These are phyloP conservation scores for Oostethus manadensis DNA, from an alignment of 2,113 vertebrate genomes.

Conservation along the genomic window DNA sequence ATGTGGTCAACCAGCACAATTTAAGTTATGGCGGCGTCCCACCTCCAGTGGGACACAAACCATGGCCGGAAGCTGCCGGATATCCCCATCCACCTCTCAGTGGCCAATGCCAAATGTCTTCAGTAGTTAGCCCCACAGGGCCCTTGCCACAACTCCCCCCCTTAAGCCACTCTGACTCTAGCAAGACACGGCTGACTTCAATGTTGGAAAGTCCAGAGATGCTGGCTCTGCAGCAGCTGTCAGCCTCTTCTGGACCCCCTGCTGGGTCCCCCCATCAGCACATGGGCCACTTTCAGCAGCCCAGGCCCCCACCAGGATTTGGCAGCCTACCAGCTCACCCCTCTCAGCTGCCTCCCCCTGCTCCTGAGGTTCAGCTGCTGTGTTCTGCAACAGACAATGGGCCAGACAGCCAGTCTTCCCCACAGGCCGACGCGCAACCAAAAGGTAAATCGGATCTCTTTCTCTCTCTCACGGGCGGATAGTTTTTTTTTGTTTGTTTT, in stretches of 20 bases:
- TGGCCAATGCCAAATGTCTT: slow-evolving; percentile 71
- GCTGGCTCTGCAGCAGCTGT: slow-evolving; percentile 96
- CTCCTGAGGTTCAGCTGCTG: slow-evolving; percentile 65
- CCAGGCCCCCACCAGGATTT: slow-evolving; percentile 60
- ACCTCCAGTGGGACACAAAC: slow-evolving; percentile 72
- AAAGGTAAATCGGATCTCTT: slow-evolving; percentile 58
- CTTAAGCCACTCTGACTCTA: slow-evolving; percentile 55
- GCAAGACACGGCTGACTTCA: slow-evolving; percentile 78
- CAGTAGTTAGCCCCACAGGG: slow-evolving; percentile 49
- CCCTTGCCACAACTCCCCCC: slow-evolving; percentile 41
- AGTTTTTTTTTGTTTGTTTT: too few relatives aligned
- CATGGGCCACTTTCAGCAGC: slow-evolving; percentile 69
- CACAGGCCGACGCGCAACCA: slow-evolving; percentile 40
- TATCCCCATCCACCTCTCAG: slow-evolving; percentile 78
- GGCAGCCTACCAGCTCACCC: slow-evolving; percentile 59
- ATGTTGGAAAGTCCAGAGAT: slow-evolving; percentile 99
- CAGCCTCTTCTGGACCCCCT: slow-evolving; percentile 84
- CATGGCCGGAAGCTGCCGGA: slow-evolving; percentile 82
- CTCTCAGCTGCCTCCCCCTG: slow-evolving; percentile 51
- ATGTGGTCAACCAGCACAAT: slow-evolving; percentile 55
- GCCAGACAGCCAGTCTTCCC: slow-evolving; percentile 51
- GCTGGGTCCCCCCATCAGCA: slow-evolving; percentile 70
- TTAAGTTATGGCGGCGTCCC: slow-evolving; percentile 74
- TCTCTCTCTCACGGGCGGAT: slow-evolving; percentile 1
- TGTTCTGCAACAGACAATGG: slow-evolving; percentile 59